Evolutionary conservation across 2,888 invertebrate genomes (phyloP).

Genomic region (Aphrophora alni): DNA sequence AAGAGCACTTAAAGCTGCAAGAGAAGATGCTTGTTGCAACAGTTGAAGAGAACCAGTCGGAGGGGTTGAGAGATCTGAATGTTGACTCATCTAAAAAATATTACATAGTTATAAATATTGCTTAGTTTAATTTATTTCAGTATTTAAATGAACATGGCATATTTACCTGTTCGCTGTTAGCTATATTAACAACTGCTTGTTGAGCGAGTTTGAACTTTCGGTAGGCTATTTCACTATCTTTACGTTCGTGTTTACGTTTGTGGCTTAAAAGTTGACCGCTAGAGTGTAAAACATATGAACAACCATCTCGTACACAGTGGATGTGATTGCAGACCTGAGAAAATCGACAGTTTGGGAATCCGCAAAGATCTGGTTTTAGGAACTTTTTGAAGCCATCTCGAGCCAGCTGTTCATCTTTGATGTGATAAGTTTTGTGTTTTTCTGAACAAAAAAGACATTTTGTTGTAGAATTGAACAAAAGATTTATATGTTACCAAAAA

Average conservation of each 20-base stretch:
- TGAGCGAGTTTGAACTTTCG: conserved; percentile 73
- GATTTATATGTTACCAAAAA: neutral
- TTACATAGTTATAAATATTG: neutral
- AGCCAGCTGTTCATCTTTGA: conserved; percentile 94
- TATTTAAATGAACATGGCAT: neutral
- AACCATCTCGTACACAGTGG: conserved; percentile 94
- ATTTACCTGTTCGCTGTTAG: conserved; percentile 51
- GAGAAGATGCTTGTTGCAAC: conserved; percentile 49
- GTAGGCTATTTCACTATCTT: conserved; percentile 89
- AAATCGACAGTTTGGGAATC: conserved; percentile 90
- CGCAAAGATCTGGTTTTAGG: conserved; percentile 95
- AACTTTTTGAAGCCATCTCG: conserved; percentile 98
- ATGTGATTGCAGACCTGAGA: conserved; percentile 97
- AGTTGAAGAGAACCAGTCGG: conserved; percentile 45
- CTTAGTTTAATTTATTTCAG: neutral
- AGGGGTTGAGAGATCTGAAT: conserved; percentile 38
- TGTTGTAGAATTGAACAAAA: neutral
- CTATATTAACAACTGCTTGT: conserved; percentile 52
- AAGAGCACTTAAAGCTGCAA: conserved; percentile 48
- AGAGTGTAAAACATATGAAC: conserved; percentile 95
- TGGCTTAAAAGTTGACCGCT: conserved; percentile 97
- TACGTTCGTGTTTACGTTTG: conserved; percentile 95
- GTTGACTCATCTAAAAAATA: conserved; percentile 16
- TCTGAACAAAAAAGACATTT: conserved; percentile 65
- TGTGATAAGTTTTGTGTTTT: conserved; percentile 98